phyloP scores from a whole-genome alignment of 2,888 invertebrate species.

The Eurois occulta region DNA sequence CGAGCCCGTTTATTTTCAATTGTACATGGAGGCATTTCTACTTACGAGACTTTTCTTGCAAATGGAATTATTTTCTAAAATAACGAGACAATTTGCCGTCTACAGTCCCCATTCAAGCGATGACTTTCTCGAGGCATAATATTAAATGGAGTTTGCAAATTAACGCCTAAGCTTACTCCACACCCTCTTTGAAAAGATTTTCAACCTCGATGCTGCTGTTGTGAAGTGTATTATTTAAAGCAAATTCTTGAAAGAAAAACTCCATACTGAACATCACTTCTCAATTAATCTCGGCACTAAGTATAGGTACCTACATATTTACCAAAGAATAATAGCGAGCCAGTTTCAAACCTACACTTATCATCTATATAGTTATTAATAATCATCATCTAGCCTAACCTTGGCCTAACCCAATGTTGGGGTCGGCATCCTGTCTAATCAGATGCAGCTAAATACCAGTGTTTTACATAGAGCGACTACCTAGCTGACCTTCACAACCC shows the following conservation, averaged over 20 bases:
- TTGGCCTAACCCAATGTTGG: no score
- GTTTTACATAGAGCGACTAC: no score
- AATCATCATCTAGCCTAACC: not conserved
- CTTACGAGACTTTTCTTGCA: not conserved
- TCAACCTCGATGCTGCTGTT: slow-evolving; percentile 63
- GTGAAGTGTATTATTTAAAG: slow-evolving; percentile 61
- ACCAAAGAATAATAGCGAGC: no score
- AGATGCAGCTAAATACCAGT: no score
- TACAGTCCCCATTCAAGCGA: slow-evolving; percentile 10
- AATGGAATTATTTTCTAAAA: slow-evolving; percentile 38
- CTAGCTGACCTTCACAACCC: no score
- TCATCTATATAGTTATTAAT: no score
- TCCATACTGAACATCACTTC: not conserved
- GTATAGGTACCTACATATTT: not conserved
- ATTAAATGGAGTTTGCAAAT: slow-evolving; percentile 64
- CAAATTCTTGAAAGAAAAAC: slow-evolving; percentile 2
- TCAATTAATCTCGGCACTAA: not conserved
- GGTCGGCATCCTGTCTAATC: not conserved
- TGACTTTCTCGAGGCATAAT: slow-evolving; percentile 24
- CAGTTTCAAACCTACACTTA: not conserved
- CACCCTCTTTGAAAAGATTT: slow-evolving; percentile 61
- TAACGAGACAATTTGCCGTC: slow-evolving; percentile 27
- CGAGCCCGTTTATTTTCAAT: slow-evolving; percentile 5
- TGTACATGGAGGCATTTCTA: slow-evolving; percentile 5
- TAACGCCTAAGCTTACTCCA: slow-evolving; percentile 60